Conservation (phyloP, 2,113 vertebrate genomes). For the Oryzias woworae region DNA sequence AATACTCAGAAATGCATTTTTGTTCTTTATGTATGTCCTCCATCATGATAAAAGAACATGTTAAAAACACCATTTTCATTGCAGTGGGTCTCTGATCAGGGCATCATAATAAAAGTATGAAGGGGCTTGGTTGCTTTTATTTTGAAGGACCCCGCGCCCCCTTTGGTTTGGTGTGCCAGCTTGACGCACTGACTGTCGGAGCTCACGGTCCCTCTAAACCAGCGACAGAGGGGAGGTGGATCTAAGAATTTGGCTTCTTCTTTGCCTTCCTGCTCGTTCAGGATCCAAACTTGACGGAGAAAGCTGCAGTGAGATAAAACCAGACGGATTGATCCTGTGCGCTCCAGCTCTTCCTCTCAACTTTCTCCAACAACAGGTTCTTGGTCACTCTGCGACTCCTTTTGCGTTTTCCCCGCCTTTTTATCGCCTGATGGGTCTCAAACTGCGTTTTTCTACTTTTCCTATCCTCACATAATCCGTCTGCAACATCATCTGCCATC, state of each 20-base stretch:
- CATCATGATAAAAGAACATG: no score
- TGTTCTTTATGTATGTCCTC: no score
- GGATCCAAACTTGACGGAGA: slow-evolving; percentile 18
- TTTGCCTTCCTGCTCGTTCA: slow-evolving; percentile 6
- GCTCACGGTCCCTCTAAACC: slow-evolving; percentile 8
- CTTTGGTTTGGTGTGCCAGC: slow-evolving; percentile 1
- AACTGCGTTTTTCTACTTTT: no score
- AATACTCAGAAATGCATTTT: no score
- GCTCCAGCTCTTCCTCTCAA: slow-evolving; percentile 8
- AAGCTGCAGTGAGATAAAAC: not conserved
- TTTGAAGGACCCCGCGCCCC: slow-evolving; percentile 17
- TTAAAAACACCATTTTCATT: no score
- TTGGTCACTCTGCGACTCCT: no score
- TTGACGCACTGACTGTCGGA: not conserved
- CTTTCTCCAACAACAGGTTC: slow-evolving; percentile 7
- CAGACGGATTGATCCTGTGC: not conserved
- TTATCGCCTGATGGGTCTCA: not conserved
- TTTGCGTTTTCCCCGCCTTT: not conserved
- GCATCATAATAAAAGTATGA: no score
- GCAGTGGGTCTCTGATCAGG: no score
- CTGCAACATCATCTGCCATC: slow-evolving; percentile 46
- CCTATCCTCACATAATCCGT: not conserved
- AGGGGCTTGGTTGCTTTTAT: slow-evolving; percentile 9
- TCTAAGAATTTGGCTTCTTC: slow-evolving; percentile 35
- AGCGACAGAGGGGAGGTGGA: slow-evolving; percentile 22